Evolutionary conservation across 2,888 invertebrate genomes (phyloP), one percentile per base, ranked within the genome.

Genomic region (Pristionchus arcanus): DNA sequence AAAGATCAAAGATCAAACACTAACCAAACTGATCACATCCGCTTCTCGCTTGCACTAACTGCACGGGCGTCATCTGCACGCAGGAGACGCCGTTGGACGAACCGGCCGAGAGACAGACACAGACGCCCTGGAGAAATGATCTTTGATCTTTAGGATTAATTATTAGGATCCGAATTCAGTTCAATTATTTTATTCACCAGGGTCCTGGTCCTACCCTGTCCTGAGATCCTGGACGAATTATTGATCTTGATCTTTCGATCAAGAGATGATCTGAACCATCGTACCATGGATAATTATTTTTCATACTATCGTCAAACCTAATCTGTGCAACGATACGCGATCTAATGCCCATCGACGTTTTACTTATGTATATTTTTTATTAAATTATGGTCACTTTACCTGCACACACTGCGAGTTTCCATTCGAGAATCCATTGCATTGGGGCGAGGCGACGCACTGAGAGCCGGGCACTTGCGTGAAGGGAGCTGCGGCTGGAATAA

Each of bases 1-100:
- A 49, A 49, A 49, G 42, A 49, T 13, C 11, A 49, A 49, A 49
- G 42, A 49, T 13, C 42, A 59, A 59, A 1, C 1, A 59, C 49
- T 77, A 55, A 37, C 93, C 95, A 91, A 92, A 95, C 87, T 95
- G 94, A 90, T 94, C 94, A 85, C 95, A 95, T 63, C 94, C 94
- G 55, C 90, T 92, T 77, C 94, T 90, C 9, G 94, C 95, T 85
- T 91, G 68, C 15, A 91, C 90, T n/a, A 94, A 86, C 7, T 93
- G 90, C 0, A 91, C 91, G 1, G 94, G 91, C 0, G 91, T 89
- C 90, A 92, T 91, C 90, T 92, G 92, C 71, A 90, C 25, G 63
- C 90, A 90, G 28, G 90, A 28, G 25, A 66, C 90, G 31, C 91
- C 93, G 84, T 93, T 93, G 7, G 92, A 92, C 4, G 92, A 91